Evolutionary conservation across 2,797 vertebrate genomes (phyloP).

Genomic region (Sebastes diaconus): DNA sequence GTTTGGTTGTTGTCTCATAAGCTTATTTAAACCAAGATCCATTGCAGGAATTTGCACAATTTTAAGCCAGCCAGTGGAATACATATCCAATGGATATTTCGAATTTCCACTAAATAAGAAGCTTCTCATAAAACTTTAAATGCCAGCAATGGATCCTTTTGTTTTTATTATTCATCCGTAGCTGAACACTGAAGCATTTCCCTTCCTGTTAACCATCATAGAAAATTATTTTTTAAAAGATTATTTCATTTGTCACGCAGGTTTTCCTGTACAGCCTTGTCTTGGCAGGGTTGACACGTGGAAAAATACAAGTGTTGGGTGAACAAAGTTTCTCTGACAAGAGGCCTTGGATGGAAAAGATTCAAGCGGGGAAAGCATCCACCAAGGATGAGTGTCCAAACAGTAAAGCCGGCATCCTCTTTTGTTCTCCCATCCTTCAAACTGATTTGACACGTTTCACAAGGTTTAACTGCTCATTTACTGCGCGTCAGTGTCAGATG

Average conservation of each 20-base stretch:
- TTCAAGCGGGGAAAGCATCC: background rate
- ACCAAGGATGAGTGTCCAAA: slow-evolving; percentile 12
- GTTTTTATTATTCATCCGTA: background rate
- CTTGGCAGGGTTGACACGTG: background rate
- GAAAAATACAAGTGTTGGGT: slow-evolving; percentile 1
- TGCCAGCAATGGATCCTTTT: background rate
- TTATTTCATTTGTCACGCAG: slow-evolving; percentile 2
- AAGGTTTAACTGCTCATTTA: slow-evolving; percentile 32
- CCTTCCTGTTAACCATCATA: background rate
- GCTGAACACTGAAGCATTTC: background rate
- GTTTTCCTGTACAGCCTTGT: background rate
- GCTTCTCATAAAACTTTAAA: slow-evolving; percentile 5
- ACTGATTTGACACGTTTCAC: slow-evolving; percentile 23
- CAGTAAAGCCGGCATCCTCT: slow-evolving; percentile 7
- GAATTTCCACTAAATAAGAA: background rate
- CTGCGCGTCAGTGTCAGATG: slow-evolving; percentile 1
- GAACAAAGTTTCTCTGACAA: slow-evolving; percentile 11
- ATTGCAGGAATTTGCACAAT: background rate
- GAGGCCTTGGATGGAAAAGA: slow-evolving; percentile 16
- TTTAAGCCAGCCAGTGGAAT: background rate
- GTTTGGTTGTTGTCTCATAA: slow-evolving; percentile 3
- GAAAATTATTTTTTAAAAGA: slow-evolving; percentile 9
- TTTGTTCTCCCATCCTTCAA: slow-evolving; percentile 33
- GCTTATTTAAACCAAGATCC: background rate
- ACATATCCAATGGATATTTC: background rate